phyloP scores from a whole-genome alignment of 1,140 invertebrate species.

The Amyelois transitella region DNA sequence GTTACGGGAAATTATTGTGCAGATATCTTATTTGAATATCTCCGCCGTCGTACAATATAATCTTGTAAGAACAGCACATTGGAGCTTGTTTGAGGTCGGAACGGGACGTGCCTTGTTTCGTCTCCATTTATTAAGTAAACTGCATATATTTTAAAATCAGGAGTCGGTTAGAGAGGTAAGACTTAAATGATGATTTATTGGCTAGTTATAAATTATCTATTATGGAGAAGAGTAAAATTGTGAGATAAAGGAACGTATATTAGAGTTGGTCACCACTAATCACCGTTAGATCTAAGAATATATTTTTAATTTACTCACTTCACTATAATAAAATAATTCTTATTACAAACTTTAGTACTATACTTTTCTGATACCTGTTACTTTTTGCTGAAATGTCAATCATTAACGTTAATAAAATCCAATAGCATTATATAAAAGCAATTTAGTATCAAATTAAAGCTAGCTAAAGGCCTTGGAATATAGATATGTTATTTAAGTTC shows the following conservation, averaged over 20 bases:
- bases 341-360: too few relatives aligned
- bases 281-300: too few relatives aligned
- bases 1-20: constrained; percentile 26
- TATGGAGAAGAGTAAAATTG: too few relatives aligned
- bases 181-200: too few relatives aligned
- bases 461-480: background rate
- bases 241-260: too few relatives aligned
- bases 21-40: constrained; percentile 40
- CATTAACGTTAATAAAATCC: background rate
- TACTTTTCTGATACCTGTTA: too few relatives aligned
- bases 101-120: background rate
- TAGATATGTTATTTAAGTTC: background rate
- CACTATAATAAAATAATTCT: too few relatives aligned
- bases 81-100: background rate
- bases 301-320: too few relatives aligned
- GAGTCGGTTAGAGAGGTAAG: too few relatives aligned
- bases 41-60: constrained; percentile 23
- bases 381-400: too few relatives aligned
- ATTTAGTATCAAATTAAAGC: background rate
- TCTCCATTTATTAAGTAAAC: background rate
- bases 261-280: too few relatives aligned
- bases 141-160: background rate
- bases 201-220: too few relatives aligned
- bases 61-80: background rate
- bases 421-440: background rate